Base-by-base conservation (phyloP, 2,113 vertebrate genomes). In the Sprattus sprattus region DNA sequence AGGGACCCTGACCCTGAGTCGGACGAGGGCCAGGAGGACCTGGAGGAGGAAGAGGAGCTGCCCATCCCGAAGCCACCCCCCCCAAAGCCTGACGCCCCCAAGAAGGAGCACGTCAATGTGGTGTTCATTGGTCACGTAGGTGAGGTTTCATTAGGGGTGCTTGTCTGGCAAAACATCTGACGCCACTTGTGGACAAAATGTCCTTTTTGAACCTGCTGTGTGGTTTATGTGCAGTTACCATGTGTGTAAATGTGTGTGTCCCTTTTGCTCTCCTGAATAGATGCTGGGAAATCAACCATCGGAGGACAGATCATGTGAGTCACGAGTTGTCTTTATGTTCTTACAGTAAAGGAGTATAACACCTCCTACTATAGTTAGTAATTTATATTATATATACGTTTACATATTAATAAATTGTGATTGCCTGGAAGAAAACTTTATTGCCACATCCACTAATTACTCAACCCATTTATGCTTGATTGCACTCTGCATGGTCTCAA, bases 271-370 rank as follows among this genome's bases (percentile, higher is more conserved):
- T n/a, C 44, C 16, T 83, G 8, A 54, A 52, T 84, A 99, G 98
- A 99, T 92, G 98, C 98, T 89, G 98, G 98, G 44, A 99, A 99
- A 93, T 99, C 98, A 89, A 99, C 98, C 67, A 99, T 99, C 88
- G 98, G 98, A 93, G 98, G 98, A 89, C 98, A 99, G 92, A 99
- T 99, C 93, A 99, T 99, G 98, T 99, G 95, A 97, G 98, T 94
- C 45, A 39, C 71, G 1, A 32, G 6, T 13, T 75, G 28, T 75
- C 11, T 6, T 39, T 1, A 32, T 71, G 25, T 39, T 39, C 39
- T 39, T 39, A 39, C 39, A 39, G 39, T 39, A 39, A 39, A 39
- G 39, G 39, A 39, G 39, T 15, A 54, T 13, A 18, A 4, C 52
- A 60, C 22, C 54, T 60, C 5, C 18, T 22, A 57, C 39, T 39